These are phyloP conservation scores for Scaptomyza flava DNA, from an alignment of 2,888 invertebrate genomes.

Conservation along the genomic window DNA sequence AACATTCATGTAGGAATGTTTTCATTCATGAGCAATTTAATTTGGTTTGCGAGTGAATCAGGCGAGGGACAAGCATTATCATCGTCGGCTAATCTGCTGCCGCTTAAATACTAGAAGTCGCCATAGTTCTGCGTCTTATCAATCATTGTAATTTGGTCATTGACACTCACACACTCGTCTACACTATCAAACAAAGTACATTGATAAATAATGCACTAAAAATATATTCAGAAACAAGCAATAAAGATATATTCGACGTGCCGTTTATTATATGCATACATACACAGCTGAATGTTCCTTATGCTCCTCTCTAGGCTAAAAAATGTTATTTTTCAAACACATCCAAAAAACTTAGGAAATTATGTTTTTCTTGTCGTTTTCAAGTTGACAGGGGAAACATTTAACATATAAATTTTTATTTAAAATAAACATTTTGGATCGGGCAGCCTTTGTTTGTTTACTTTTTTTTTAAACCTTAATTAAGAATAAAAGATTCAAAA, in stretches of 20 bases:
- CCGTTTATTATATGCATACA: too few species aligned
- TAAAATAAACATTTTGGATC: not conserved
- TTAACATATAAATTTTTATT: not conserved
- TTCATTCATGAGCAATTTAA: slow-evolving; percentile 1
- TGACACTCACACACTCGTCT: slow-evolving; percentile 59
- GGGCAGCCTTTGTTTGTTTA: not conserved
- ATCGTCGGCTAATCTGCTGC: slow-evolving; percentile 12
- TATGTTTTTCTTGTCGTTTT: not conserved
- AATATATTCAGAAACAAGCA: too few species aligned
- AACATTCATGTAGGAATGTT: not conserved
- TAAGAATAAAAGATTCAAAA: not conserved
- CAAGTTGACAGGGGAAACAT: too few species aligned
- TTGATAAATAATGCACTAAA: not conserved
- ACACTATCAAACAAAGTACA: slow-evolving; percentile 9
- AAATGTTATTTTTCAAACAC: not conserved
- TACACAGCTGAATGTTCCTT: too few species aligned
- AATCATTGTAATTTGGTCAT: slow-evolving; percentile 62
- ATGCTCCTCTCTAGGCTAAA: too few species aligned
- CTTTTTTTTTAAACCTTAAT: not conserved
- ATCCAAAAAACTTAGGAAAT: not conserved
- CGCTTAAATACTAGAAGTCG: not conserved
- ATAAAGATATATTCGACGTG: too few species aligned
- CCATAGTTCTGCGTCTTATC: slow-evolving; percentile 43
- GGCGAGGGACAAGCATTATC: slow-evolving; percentile 26
- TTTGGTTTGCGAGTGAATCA: slow-evolving; percentile 26